Base-by-base conservation (phyloP, 1,140 invertebrate species). In the Drosophila sp. region DNA sequence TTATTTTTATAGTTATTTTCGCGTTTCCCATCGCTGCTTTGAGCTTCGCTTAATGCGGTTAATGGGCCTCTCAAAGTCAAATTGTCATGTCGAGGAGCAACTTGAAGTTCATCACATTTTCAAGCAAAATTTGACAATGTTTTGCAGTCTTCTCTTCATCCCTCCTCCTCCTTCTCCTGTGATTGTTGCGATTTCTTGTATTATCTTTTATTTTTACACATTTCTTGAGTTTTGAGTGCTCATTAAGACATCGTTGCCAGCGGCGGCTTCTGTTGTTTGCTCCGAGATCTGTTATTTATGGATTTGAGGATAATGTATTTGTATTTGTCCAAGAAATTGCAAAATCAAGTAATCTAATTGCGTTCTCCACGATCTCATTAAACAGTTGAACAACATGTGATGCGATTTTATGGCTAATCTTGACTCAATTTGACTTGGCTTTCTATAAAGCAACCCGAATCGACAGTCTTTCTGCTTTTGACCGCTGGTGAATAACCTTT, bases 211-310 rank as follows among this genome's bases (percentile, higher is more conserved):
- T 71, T 64, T 71, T 53, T 62, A 65, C 69, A 64, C 50, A 54
- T 65, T 73, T 59, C 25, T 46, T 51, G 43, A 63, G 54, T 41
- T 78, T 79, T 56, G 45, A 78, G 71, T 63, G 80, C 75, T 79
- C 76, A 83, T 82, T 82, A 78, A 78, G 79, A 53, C 38, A 46
- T 53, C 56, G 57, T 54, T 38, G 61, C 50, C 58, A 5, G 57
- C 50, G 59, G 69, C 70, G 59, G 54, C 63, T 74, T 62, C 70
- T 82, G 53, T 62, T 54, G 29, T 51, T 67, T 41, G 46, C n/a
- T 63, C 54, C 27, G 29, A 51, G 50, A 8, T 21, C 27, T 43
- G 27, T 77, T 76, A 46, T 76, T 63, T 77, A 51, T 71, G 63
- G 25, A 43, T 11, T 40, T 32, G 58, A 41, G 21, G 29, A 72